phyloP scores from a whole-genome alignment of 2,888 invertebrate species.

The Schrankia costaestrigalis region DNA sequence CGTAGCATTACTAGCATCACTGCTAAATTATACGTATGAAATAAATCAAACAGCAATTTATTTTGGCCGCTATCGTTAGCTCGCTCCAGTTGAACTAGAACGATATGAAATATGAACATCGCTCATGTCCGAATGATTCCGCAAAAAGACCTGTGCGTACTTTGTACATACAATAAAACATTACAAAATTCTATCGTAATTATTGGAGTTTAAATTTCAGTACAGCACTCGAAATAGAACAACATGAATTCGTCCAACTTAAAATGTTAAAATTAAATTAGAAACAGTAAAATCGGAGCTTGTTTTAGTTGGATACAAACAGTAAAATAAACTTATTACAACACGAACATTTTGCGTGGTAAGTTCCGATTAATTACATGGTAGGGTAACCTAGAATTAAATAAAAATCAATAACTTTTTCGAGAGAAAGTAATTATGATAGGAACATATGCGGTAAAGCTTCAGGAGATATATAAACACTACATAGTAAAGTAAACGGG shows the following conservation, averaged over 20 bases:
- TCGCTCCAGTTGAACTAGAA: slow-evolving; percentile 34
- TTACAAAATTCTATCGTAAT: too few species aligned
- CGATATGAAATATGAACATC: slow-evolving; percentile 36
- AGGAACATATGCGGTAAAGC: too few species aligned
- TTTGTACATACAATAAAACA: too few species aligned
- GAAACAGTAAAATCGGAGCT: slow-evolving; percentile 9
- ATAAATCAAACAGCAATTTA: slow-evolving; percentile 40
- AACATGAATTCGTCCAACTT: too few species aligned
- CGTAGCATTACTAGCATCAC: slow-evolving; percentile 8
- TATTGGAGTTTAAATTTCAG: too few species aligned
- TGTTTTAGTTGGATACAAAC: slow-evolving; percentile 13
- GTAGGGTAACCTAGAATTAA: slow-evolving; percentile 21
- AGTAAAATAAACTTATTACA: slow-evolving; percentile 19
- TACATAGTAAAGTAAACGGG: too few species aligned
- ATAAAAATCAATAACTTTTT: slow-evolving; percentile 21
- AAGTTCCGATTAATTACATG: slow-evolving; percentile 25
- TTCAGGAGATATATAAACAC: too few species aligned
- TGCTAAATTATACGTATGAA: slow-evolving; percentile 17
- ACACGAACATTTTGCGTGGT: slow-evolving; percentile 29
- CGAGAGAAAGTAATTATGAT: too few species aligned
- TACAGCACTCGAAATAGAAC: too few species aligned
- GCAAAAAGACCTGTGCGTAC: slow-evolving; percentile 26
- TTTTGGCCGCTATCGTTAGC: slow-evolving; percentile 32
- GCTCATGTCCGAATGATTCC: slow-evolving; percentile 29
- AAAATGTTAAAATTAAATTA: slow-evolving; percentile 8